Conservation (phyloP, 2,797 vertebrate species). For the Chelon auratus region DNA sequence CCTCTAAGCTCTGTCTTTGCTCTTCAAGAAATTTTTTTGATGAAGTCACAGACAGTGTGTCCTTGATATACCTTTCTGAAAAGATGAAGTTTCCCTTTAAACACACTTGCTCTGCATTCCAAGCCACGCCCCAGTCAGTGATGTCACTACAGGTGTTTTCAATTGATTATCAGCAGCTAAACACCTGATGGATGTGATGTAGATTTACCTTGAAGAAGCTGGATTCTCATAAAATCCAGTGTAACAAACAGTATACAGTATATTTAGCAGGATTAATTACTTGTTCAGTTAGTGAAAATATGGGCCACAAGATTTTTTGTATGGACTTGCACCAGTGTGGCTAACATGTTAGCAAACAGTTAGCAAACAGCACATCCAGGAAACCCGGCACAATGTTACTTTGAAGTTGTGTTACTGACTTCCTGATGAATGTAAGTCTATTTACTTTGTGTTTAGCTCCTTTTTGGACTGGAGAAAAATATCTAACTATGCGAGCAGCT, state of each 20-base stretch:
- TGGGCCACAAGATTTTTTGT: neutral
- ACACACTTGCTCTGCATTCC: neutral
- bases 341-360: neutral
- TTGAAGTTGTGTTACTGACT: neutral
- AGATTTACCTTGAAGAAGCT: no score
- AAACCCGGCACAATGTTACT: no score
- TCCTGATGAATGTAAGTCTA: neutral
- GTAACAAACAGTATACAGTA: no score
- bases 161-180: neutral
- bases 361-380: neutral
- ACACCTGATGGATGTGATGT: neutral
- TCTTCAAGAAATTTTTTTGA: no score
- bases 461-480: neutral
- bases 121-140: neutral
- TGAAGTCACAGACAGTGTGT: no score
- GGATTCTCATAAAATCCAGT: no score
- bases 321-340: neutral
- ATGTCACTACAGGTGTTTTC: neutral
- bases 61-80: no score
- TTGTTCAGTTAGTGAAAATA: neutral
- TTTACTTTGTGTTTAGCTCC: neutral
- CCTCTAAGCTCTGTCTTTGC: no score
- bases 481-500: neutral
- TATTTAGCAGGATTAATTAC: no score
- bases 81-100: neutral